phyloP scores from a whole-genome alignment of 2,113 vertebrate species.

The Oryzias curvinotus region DNA sequence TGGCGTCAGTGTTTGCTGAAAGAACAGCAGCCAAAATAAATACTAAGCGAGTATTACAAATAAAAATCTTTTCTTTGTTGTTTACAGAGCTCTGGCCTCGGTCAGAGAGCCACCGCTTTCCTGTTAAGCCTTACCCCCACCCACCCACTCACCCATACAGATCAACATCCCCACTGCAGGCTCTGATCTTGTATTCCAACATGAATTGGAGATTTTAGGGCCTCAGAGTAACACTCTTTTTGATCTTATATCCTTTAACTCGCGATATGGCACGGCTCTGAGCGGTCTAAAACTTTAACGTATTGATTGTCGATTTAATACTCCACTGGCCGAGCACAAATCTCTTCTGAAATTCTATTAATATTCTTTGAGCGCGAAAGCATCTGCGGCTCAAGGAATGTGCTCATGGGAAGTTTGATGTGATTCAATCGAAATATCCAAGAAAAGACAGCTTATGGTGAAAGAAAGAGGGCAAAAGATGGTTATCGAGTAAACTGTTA shows the following conservation, averaged over 20 bases:
- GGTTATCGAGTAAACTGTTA: conserved; percentile 21
- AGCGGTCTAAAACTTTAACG: conserved; percentile 40
- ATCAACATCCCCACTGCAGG: conserved; percentile 13
- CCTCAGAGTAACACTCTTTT: conserved; percentile 16
- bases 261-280: conserved; percentile 8
- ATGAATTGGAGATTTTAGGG: conserved; percentile 18
- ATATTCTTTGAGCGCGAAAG: conserved; percentile 34
- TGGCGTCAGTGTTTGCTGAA: too few species aligned
- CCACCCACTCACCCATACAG: neutral
- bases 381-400: conserved; percentile 14
- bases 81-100: neutral
- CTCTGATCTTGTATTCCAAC: conserved; percentile 1
- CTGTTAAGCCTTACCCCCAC: neutral
- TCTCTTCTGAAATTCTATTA: conserved; percentile 39
- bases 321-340: conserved; percentile 28
- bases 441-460: conserved; percentile 4
- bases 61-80: too few species aligned
- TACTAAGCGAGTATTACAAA: too few species aligned
- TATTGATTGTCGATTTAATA: conserved; percentile 55
- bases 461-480: conserved; percentile 2
- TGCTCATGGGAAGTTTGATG: conserved; percentile 15
- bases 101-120: neutral
- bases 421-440: conserved; percentile 15
- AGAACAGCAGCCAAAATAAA: too few species aligned
- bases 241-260: conserved; percentile 38